A percentile compares a stretch with the other conserved stretches of the same genome.
Conservation (phyloP, 2,888 invertebrate genomes). For the Sphaerophoria rueppellii region DNA sequence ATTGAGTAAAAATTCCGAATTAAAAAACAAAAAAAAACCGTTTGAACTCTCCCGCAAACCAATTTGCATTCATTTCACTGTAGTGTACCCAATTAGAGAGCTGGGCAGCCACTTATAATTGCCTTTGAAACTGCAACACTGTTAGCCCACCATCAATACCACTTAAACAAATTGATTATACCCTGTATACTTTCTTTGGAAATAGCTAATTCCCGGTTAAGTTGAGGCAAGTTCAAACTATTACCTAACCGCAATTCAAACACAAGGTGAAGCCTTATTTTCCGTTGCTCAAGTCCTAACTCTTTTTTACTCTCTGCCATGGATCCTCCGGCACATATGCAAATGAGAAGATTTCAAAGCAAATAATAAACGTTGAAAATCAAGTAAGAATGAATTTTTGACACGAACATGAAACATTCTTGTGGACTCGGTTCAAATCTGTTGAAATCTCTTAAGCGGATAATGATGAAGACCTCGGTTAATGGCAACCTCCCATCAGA, state of each 20-base stretch:
- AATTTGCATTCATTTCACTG: slow-evolving; percentile 25
- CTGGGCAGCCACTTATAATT: slow-evolving; percentile 13
- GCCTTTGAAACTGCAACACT: slow-evolving; percentile 5
- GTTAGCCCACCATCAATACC: slow-evolving; percentile 16
- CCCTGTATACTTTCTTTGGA: slow-evolving; percentile 21
- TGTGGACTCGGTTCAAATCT: background rate
- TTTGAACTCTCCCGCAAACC: slow-evolving; percentile 25
- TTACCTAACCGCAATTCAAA: slow-evolving; percentile 23
- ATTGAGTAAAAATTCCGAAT: no score
- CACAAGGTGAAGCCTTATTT: background rate
- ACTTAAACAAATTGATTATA: slow-evolving; percentile 14
- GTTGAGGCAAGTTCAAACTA: background rate
- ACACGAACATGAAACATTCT: slow-evolving; percentile 27
- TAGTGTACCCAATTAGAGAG: slow-evolving; percentile 16
- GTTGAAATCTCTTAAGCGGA: background rate
- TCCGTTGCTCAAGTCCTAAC: background rate
- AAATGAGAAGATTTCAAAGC: slow-evolving; percentile 19
- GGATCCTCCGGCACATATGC: background rate
- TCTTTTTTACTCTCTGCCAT: background rate
- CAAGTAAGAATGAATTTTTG: slow-evolving; percentile 14
- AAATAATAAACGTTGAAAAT: background rate
- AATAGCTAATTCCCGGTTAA: background rate
- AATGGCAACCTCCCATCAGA: slow-evolving; percentile 26
- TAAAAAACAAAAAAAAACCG: background rate
- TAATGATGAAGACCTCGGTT: background rate